phyloP scores from a whole-genome alignment of 2,113 vertebrate genomes.

The Nettapus auritus region DNA sequence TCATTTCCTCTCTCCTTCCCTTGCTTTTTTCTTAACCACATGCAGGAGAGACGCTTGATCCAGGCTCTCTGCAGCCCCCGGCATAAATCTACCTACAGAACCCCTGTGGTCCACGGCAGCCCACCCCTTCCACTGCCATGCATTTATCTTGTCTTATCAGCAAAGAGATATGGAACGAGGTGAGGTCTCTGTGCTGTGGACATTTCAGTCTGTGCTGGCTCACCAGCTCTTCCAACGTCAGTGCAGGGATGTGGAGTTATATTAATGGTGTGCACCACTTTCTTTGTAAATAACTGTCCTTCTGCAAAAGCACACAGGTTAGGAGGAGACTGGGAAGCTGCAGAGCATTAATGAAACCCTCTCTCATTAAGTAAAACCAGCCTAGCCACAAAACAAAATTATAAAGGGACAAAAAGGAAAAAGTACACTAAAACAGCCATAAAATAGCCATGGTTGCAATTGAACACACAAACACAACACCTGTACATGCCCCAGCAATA shows the following conservation, averaged over 20 bases:
- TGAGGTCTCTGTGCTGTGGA: not conserved
- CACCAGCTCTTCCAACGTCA: not conserved
- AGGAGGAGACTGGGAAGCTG: not conserved
- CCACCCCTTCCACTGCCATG: not conserved
- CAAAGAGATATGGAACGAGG: not conserved
- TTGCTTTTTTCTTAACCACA: not conserved
- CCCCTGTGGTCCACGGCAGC: not conserved
- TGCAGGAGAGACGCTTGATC: not conserved
- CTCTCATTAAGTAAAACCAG: not conserved
- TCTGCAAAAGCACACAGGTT: not conserved
- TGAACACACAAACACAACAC: not conserved
- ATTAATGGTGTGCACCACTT: not conserved
- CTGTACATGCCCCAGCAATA: not conserved
- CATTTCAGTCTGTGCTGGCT: not conserved
- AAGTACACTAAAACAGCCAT: not conserved
- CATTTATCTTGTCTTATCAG: not conserved
- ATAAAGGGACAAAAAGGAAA: not conserved
- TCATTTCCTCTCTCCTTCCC: slow-evolving; percentile 50
- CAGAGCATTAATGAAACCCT: not conserved
- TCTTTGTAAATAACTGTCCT: not conserved
- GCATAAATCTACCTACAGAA: not conserved
- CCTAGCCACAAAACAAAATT: not conserved
- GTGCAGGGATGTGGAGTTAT: not conserved
- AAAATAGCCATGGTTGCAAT: not conserved
- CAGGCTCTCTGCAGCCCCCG: not conserved